These are phyloP conservation scores for Anguilla japonica DNA, from an alignment of 2,113 vertebrate species.

Conservation along the genomic window DNA sequence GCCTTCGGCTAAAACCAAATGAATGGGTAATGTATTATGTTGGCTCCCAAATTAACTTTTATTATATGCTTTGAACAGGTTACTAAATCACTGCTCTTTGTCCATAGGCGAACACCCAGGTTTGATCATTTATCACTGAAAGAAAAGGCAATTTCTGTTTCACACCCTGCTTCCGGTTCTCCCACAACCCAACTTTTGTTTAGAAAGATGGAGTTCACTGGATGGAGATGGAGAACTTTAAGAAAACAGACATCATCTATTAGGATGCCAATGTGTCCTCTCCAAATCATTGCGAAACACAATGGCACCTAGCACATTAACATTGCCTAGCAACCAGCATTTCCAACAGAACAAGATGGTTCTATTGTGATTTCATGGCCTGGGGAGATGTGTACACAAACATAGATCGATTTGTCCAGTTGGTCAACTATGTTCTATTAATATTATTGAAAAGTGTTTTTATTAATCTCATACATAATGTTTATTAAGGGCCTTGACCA, in stretches of 20 bases:
- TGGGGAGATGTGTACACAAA: not conserved
- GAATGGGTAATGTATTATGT: slow-evolving; percentile 10
- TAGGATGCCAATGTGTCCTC: not conserved
- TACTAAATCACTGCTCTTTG: slow-evolving; percentile 2
- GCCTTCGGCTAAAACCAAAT: slow-evolving; percentile 7
- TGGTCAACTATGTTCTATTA: not conserved
- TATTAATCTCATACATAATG: no score
- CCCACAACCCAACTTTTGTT: not conserved
- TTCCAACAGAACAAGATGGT: not conserved
- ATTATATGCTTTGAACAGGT: not conserved
- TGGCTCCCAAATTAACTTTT: slow-evolving; percentile 12
- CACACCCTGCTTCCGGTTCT: not conserved
- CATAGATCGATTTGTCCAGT: not conserved
- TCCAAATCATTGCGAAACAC: not conserved
- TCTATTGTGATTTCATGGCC: not conserved
- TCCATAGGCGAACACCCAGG: not conserved
- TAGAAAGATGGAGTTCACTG: not conserved
- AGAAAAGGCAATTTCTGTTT: not conserved
- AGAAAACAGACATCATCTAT: not conserved
- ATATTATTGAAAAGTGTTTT: not conserved
- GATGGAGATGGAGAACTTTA: not conserved
- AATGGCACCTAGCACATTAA: not conserved
- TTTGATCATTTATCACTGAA: not conserved
- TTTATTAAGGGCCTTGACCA: no score
- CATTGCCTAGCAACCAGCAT: not conserved